These are phyloP conservation scores for Scaptomyza tumidula DNA, from an alignment of 2,888 invertebrate genomes.

Conservation along the genomic window DNA sequence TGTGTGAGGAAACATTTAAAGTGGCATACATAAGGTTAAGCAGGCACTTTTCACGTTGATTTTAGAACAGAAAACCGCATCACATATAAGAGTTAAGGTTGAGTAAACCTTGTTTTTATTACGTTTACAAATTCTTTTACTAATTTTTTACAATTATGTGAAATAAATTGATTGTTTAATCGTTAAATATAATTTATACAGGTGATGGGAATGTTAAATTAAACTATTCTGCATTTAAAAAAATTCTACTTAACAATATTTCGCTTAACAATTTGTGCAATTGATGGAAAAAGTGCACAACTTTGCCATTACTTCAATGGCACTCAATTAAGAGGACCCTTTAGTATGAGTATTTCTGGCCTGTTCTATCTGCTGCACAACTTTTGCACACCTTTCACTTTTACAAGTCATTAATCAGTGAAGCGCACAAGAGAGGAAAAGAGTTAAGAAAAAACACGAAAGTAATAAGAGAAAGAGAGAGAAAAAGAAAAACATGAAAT, in stretches of 20 bases:
- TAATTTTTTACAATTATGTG: too few species aligned
- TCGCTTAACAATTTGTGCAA: background rate
- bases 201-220: too few species aligned
- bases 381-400: constrained; percentile 67
- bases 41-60: too few species aligned
- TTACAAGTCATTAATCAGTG: constrained; percentile 74
- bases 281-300: constrained; percentile 16
- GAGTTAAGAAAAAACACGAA: constrained; percentile 20
- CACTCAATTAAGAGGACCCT: constrained; percentile 56
- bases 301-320: constrained; percentile 44
- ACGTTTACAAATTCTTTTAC: too few species aligned
- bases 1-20: background rate
- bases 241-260: background rate
- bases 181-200: too few species aligned
- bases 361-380: constrained; percentile 6
- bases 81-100: too few species aligned
- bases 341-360: constrained; percentile 16
- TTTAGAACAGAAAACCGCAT: too few species aligned
- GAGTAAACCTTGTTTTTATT: too few species aligned
- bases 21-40: too few species aligned
- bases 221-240: background rate
- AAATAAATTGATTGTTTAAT: too few species aligned
- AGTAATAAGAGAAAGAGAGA: background rate
- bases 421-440: constrained; percentile 16
- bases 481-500: background rate